Percentiles rank a stretch among this genome's conserved stretches.
phyloP scores from a whole-genome alignment of 1,140 invertebrate genomes.

The Xylocopa sonorina region DNA sequence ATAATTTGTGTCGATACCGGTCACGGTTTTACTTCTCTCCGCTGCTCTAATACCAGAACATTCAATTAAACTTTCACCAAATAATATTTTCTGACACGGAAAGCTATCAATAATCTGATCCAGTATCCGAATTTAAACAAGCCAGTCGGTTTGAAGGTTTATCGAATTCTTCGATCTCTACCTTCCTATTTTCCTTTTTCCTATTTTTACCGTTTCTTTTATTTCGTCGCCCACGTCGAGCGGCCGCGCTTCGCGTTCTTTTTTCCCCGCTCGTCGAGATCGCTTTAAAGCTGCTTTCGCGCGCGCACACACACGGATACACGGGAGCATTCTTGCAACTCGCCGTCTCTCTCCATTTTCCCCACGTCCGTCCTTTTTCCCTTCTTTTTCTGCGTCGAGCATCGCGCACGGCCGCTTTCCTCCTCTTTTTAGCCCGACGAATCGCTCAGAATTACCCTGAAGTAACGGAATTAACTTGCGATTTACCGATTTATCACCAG shows the following conservation, averaged over 20 bases:
- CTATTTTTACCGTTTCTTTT: constrained; percentile 51
- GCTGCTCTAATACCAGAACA: neutral
- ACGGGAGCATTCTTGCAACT: constrained; percentile 58
- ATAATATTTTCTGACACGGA: constrained; percentile 22
- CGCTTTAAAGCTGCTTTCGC: constrained; percentile 69
- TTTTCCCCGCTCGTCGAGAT: constrained; percentile 63
- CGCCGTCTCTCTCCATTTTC: constrained; percentile 44
- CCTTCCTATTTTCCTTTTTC: neutral
- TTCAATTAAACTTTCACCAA: constrained; percentile 24
- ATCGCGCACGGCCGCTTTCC: constrained; percentile 7
- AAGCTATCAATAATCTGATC: constrained; percentile 20
- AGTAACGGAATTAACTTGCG: constrained; percentile 72
- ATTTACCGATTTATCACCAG: constrained; percentile 71
- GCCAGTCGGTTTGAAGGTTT: constrained; percentile 65
- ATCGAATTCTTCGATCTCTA: constrained; percentile 69
- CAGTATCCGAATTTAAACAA: constrained; percentile 59
- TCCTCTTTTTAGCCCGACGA: constrained; percentile 29
- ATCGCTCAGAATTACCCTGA: constrained; percentile 64
- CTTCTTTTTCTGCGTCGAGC: constrained; percentile 49
- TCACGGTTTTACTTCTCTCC: constrained; percentile 4
- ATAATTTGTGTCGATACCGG: neutral
- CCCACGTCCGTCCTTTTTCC: constrained; percentile 46
- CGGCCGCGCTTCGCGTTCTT: constrained; percentile 50
- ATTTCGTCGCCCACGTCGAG: constrained; percentile 59
- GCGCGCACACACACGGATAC: no score